Conservation (phyloP, 2,797 vertebrate species). For the Anguilla pacifica region DNA sequence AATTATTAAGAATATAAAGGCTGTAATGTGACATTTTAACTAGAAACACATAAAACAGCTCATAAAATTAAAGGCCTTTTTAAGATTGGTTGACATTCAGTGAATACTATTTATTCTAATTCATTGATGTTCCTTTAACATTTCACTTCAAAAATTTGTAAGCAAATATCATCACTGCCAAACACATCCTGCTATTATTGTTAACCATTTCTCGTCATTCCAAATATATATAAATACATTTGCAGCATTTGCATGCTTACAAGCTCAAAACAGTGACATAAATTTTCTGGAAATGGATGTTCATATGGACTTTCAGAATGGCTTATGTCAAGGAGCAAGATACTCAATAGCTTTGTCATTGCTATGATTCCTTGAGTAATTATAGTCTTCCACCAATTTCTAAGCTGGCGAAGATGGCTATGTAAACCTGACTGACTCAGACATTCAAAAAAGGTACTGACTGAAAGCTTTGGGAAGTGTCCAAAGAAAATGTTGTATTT, state of each 20-base stretch:
- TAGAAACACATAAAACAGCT: not conserved
- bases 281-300: not conserved
- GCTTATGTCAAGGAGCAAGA: not conserved
- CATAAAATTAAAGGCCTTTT: not conserved
- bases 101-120: not conserved
- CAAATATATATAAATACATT: not conserved
- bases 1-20: not conserved
- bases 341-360: not conserved
- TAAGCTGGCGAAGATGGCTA: too few relatives aligned
- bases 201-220: not conserved
- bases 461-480: not conserved
- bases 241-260: not conserved
- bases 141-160: not conserved
- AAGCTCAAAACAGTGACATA: not conserved
- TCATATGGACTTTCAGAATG: not conserved
- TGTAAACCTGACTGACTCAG: not conserved
- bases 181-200: not conserved
- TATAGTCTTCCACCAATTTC: not conserved
- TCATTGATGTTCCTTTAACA: not conserved
- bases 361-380: not conserved
- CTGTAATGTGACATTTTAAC: not conserved
- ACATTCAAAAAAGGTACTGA: not conserved
- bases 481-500: not conserved
- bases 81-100: not conserved
- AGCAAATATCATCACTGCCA: not conserved